Evolutionary conservation across 1,140 invertebrate species (phyloP), one percentile per base, ranked within the genome.

Genomic region (Thrips palmi): DNA sequence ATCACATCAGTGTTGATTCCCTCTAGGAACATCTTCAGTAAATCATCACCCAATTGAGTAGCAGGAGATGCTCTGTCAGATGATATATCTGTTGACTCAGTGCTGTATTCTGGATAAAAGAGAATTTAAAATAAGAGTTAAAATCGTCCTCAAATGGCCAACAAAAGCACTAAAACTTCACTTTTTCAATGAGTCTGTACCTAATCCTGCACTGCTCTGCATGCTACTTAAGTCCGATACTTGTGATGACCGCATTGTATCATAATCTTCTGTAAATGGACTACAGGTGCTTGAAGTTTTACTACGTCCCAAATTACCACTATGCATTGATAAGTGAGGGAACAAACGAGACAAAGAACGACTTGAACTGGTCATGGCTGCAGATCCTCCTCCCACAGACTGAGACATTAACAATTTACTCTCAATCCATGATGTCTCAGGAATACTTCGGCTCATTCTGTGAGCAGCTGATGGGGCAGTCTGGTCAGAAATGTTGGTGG

Each of bases 11-110:
- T 72, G 49, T 77, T 77, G 28, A 86, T 78, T 59, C 88, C 84
- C 50, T 88, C 81, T 32, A 88, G 56, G 53, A 88, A 89, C 80
- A 88, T 87, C 39, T 78, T 65, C 6, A 91, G 56, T 11, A 92
- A 57, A 59, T 89, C 84, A 53, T 85, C 78, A 0, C 85, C 85
- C 1, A 91, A 55, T 27, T 74, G 65, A 20, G 69, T 71, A 37
- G 68, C 70, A 0, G 68, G 56, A 33, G 63, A 63, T 14, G n/a
- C 44, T 31, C 53, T 52, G 20, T 56, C 57, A 42, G 57, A 61
- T 1, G 62, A 64, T 10, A 55, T 58, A 47, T 61, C 61, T 2
- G 60, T 65, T 45, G 63, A 61, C 43, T 63, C 60, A 7, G 63
- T 64, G 42, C 62, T 65, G 17, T 55, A 55, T 48, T 57, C 58